Evolutionary conservation across 2,113 vertebrate species (phyloP).

Genomic region (Megaceryle maxima): DNA sequence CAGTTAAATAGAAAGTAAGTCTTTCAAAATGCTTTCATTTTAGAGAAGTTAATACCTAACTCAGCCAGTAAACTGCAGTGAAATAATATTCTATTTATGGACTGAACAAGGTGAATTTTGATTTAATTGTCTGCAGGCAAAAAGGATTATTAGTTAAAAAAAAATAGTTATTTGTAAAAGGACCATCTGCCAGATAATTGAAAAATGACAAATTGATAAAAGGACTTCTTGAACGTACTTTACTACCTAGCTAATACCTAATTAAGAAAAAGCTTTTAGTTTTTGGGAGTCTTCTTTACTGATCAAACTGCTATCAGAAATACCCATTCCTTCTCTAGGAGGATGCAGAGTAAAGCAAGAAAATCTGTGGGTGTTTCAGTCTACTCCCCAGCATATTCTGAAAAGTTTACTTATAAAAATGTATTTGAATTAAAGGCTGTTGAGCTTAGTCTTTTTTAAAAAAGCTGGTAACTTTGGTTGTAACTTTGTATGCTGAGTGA

Average conservation of each 20-base stretch:
- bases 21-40: not conserved
- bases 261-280: not conserved
- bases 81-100: not conserved
- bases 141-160: not conserved
- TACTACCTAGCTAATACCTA: not conserved
- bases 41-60: not conserved
- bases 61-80: not conserved
- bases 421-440: constrained; percentile 18
- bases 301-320: not conserved
- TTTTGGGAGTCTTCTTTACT: not conserved
- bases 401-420: constrained; percentile 9
- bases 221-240: constrained; percentile 40
- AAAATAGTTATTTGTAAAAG: not conserved
- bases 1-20: not conserved
- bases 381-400: not conserved
- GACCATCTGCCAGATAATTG: not conserved
- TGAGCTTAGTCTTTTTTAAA: not conserved
- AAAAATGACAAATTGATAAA: constrained; percentile 22
- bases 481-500: not conserved
- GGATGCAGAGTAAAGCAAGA: not conserved
- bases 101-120: not conserved
- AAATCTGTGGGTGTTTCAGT: not conserved
- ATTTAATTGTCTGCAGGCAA: not conserved
- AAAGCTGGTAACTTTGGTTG: not conserved
- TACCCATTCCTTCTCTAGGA: not conserved